Base-by-base conservation (phyloP, 2,113 vertebrate species). In the Piaya cayana region DNA sequence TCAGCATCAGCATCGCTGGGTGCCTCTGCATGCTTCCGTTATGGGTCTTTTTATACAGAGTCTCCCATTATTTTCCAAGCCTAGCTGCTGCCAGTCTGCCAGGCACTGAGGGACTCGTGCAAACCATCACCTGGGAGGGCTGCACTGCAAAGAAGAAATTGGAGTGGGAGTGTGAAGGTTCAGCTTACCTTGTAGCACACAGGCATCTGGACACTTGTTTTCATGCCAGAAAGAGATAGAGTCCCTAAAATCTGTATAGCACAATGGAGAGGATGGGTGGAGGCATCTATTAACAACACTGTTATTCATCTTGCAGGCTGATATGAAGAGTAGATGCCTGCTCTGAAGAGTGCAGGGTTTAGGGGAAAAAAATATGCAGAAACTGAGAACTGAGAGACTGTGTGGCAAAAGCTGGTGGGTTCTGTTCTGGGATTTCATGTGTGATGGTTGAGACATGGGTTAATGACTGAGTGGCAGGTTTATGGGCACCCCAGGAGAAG, bases 121-220 rank as follows among this genome's bases (percentile, higher is more conserved):
- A n/a, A 58, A 39, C 20, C 5, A 0, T 7, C 1, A 9, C 25
- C 15, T 1, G 8, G 13, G 43, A 92, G 39, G 26, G 60, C 5
- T 43, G 39, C 0, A 1, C 52, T n/a, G 27, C 2, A 7, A 23
- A 34, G 42, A n/a, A 67, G 32, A 45, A 67, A 37, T 5, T 12
- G 39, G 55, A 58, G 39, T 4, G 1, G 49, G 27, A 50, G 9
- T 2, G 32, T 25, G 32, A 37, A 64, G 43, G 43, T 49, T 36
- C 60, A 58, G 23, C 15, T 89, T 22, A 16, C 7, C 32, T 59
- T 2, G 0, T 1, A 8, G 55, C 50, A 64, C 50, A 42, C 0
- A 0, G 42, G 34, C 0, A 4, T 10, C 30, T 11, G 30, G 25
- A 18, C 3, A 3, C 32, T 79, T 1, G 1, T 8, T 52, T n/a